Evolutionary conservation across 2,797 vertebrate genomes (phyloP).

Genomic region (Remorina albescens): DNA sequence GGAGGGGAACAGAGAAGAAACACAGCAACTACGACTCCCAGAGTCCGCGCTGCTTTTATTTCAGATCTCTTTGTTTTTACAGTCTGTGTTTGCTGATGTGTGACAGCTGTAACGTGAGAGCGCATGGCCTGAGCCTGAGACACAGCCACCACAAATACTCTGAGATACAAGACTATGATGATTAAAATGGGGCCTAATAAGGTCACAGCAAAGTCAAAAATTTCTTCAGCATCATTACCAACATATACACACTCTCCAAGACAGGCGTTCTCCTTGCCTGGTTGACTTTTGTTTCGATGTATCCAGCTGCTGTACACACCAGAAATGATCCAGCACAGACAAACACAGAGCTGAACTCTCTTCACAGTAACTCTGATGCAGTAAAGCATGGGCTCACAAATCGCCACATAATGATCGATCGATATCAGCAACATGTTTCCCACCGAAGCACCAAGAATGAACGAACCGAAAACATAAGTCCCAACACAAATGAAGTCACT

Average conservation of each 20-base stretch:
- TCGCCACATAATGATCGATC: slow-evolving; percentile 23
- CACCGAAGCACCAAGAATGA: background rate
- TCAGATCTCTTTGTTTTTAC: slow-evolving; percentile 38
- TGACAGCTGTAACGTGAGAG: slow-evolving; percentile 12
- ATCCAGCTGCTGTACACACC: slow-evolving; percentile 3
- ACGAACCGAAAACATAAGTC: background rate
- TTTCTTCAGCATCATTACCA: slow-evolving; percentile 17
- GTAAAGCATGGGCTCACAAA: slow-evolving; percentile 69
- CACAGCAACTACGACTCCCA: slow-evolving; percentile 65
- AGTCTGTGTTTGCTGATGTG: fast-evolving
- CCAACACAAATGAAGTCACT: background rate
- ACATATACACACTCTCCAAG: slow-evolving; percentile 62
- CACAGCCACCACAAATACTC: slow-evolving; percentile 65
- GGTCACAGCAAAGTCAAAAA: slow-evolving; percentile 58
- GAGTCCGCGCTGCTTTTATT: slow-evolving; percentile 69
- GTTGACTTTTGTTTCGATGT: background rate
- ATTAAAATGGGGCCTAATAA: slow-evolving; percentile 50
- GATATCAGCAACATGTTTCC: slow-evolving; percentile 29
- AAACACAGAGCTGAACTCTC: slow-evolving; percentile 24
- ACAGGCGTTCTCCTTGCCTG: slow-evolving; percentile 28
- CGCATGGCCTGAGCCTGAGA: slow-evolving; percentile 64
- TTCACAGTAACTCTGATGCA: slow-evolving; percentile 11
- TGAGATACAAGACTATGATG: slow-evolving; percentile 62
- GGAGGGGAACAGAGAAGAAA: slow-evolving; percentile 69
- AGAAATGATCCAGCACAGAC: slow-evolving; percentile 60